Evolutionary conservation across 1,140 invertebrate genomes (phyloP).

Genomic region (Trinorchestia longiramus): DNA sequence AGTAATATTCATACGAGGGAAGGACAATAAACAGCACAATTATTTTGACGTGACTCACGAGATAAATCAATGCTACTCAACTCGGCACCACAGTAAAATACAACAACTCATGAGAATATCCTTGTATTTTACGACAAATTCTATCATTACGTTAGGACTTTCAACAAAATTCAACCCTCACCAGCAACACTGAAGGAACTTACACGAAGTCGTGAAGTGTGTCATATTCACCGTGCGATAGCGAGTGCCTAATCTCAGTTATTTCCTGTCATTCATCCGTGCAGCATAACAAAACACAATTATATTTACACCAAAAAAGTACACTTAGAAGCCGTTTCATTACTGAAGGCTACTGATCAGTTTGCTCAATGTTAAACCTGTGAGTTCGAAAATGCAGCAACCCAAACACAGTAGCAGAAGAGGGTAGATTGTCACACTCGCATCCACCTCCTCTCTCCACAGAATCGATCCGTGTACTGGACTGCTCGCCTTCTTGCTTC

Average conservation of each 20-base stretch:
- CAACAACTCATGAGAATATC: not conserved
- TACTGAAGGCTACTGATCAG: not conserved
- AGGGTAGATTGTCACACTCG: not conserved
- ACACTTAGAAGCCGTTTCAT: not conserved
- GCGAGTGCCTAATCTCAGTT: conserved; percentile 35
- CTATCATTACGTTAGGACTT: not conserved
- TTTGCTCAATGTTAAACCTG: not conserved
- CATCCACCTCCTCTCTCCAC: conserved; percentile 48
- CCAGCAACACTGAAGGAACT: not conserved
- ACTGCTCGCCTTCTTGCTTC: conserved; percentile 36
- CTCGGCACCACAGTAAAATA: not conserved
- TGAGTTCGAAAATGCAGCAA: conserved; percentile 1
- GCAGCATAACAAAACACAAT: not conserved
- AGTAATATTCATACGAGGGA: not conserved
- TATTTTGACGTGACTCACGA: not conserved
- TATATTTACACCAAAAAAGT: not conserved
- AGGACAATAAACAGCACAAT: not conserved
- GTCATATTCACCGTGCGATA: conserved; percentile 42
- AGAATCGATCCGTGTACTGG: conserved; percentile 52
- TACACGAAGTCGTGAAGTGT: not conserved
- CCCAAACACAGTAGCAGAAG: conserved; percentile 31
- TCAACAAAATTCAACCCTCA: not conserved
- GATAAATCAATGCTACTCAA: not conserved
- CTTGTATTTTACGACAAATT: not conserved
- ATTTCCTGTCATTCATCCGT: conserved; percentile 31